Base-by-base conservation (phyloP, 2,888 invertebrate genomes). In the Pachymerium ferrugineum region DNA sequence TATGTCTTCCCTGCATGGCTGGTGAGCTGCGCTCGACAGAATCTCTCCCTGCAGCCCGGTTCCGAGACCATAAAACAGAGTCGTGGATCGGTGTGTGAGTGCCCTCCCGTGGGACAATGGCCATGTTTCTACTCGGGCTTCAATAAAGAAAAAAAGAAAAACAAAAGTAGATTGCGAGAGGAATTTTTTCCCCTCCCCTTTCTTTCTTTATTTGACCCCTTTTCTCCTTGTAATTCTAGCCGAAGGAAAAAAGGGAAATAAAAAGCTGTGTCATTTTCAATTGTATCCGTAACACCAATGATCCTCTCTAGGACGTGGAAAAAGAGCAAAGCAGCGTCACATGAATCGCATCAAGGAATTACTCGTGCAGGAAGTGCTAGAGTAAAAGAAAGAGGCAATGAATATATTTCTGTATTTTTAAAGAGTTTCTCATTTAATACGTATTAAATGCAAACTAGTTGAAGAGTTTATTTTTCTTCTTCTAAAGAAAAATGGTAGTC, bases 191-290 rank as follows among this genome's bases (percentile, higher is more conserved):
- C n/a, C n/a, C n/a, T n/a, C n/a, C n/a, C n/a, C n/a, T n/a, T 47
- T 47, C 10, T 19, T 47, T 47, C 12, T 19, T 19, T 42, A 6
- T n/a, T 47, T 47, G n/a, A n/a, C n/a, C n/a, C n/a, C n/a, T 47
- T 16, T 47, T 47, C 10, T n/a, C 16, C 10, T 47, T 47, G 25
- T 12, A 28, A 62, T 28, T 28, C 28, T 62, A 25, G 62, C 62
- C n/a, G n/a, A n/a, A 25, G 10, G n/a, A 14, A 25, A 62, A 25
- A 25, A 28, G 22, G 2, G 62, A 62, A 62, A 62, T 62, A 62
- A 62, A 62, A 62, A 62, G 62, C 62, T 62, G 62, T 62, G 62
- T 62, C 62, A 62, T 62, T 62, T 62, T 62, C 62, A 62, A 62
- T 62, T 62, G 62, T 62, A 25, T 62, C 28, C 62, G 62, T 62